These are phyloP conservation scores for Zenarchopterus dispar DNA, from an alignment of 2,797 vertebrate genomes.

Conservation along the genomic window DNA sequence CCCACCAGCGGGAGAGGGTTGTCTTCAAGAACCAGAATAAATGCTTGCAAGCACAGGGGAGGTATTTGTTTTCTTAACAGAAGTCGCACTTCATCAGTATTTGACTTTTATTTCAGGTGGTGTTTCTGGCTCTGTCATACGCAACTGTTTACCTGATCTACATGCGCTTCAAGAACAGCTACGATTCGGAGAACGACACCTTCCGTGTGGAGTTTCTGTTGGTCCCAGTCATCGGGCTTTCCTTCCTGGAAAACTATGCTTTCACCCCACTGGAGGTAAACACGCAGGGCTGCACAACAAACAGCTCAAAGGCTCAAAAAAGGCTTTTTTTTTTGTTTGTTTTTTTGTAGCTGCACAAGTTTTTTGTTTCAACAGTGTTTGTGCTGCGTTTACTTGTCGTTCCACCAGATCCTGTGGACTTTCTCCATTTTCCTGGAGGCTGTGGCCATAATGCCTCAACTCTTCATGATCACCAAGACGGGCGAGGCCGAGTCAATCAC, in stretches of 20 bases:
- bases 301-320: neutral
- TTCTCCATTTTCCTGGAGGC: constrained; percentile 98
- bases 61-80: neutral
- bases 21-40: too few species aligned
- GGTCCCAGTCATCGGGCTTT: constrained; percentile 91
- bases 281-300: neutral
- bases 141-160: constrained; percentile 94
- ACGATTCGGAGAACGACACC: constrained; percentile 89
- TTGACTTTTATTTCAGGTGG: constrained; percentile 79
- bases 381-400: neutral
- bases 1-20: too few species aligned
- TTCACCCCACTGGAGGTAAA: constrained; percentile 92
- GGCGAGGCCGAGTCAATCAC: constrained; percentile 96
- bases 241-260: constrained; percentile 93
- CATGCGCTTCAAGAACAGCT: constrained; percentile 86
- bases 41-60: too few species aligned
- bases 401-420: constrained; percentile 91
- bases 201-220: constrained; percentile 95
- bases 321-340: too few species aligned
- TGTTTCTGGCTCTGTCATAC: constrained; percentile 91
- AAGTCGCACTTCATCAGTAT: neutral
- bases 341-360: too few species aligned
- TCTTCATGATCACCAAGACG: constrained; percentile 97
- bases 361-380: too few species aligned
- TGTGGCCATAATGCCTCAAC: constrained; percentile 94